Conservation (phyloP, 2,797 vertebrate species). For the Parauchenoglanis punctatus region DNA sequence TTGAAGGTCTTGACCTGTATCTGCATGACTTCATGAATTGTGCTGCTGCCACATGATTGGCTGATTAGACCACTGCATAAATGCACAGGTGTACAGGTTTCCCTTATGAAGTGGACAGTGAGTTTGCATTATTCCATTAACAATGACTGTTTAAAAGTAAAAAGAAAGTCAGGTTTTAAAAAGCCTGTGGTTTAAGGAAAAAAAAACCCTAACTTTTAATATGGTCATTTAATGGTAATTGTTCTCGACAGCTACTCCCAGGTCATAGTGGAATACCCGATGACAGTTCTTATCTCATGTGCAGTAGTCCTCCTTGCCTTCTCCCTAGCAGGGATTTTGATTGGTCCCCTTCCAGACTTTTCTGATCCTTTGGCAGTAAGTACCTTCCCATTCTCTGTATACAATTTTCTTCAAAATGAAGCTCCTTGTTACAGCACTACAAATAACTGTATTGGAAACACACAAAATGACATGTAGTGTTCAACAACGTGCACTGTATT, state of each 20-base stretch:
- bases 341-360: constrained; percentile 89
- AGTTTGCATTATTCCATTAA: neutral
- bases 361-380: constrained; percentile 91
- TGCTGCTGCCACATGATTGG: too few species aligned
- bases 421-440: neutral
- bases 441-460: neutral
- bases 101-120: too few species aligned
- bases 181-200: neutral
- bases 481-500: neutral
- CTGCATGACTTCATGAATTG: too few species aligned
- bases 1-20: too few species aligned
- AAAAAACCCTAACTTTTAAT: neutral
- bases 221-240: neutral
- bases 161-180: neutral
- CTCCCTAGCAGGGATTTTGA: constrained; percentile 85
- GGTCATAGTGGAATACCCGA: constrained; percentile 86
- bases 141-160: neutral
- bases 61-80: too few species aligned
- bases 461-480: neutral
- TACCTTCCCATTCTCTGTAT: constrained; percentile 29
- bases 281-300: constrained; percentile 80
- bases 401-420: neutral
- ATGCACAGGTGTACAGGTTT: too few species aligned
- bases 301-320: constrained; percentile 78
- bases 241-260: constrained; percentile 84